Base-by-base conservation (phyloP, 2,888 invertebrate genomes). In the Portevinia maculata region DNA sequence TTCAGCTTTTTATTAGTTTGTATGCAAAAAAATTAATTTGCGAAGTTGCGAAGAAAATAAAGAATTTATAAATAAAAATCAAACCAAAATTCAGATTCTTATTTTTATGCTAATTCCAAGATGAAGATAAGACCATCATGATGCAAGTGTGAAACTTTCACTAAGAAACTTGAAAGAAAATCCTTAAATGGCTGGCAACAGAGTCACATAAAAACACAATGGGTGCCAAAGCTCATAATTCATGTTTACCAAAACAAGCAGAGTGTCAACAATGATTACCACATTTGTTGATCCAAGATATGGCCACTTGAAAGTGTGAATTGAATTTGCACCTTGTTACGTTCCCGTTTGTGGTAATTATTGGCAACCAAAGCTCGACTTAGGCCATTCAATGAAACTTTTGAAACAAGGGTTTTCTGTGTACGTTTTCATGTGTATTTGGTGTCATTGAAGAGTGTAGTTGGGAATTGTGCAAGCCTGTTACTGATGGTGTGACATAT, bases 251-350 rank as follows among this genome's bases (percentile, higher is more conserved):
- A 3, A 30, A 6, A 39, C 24, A 24, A 39, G 24, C 19, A 34
- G 28, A 71, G 5, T 59, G 70, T 70, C 55, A 79, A 79, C 65
- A 59, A 17, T 44, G 52, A 65, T 65, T 21, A 21, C 13, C 21
- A 59, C 32, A 52, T 24, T 37, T 69, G 73, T 60, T 70, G 59
- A 28, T n/a, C n/a, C n/a, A n/a, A n/a, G n/a, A n/a, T 15, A 39
- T 9, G 48, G 8, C 15, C 37, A 34, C 41, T 39, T 50, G 32
- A 24, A 55, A 46, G 65, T 65, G 65, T 34, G 21, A 52, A 59
- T 67, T 64, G 41, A 71, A 71, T 83, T 78, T 41, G 46, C 83
- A 78, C 60, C 65, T 60, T 48, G 59, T 83, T 83, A 65, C 83
- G 81, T 74, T 81, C 57, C 62, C 70, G 69, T 41, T 62, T 57